Conservation (phyloP, 2,888 invertebrate species). For the Spodoptera exigua region DNA sequence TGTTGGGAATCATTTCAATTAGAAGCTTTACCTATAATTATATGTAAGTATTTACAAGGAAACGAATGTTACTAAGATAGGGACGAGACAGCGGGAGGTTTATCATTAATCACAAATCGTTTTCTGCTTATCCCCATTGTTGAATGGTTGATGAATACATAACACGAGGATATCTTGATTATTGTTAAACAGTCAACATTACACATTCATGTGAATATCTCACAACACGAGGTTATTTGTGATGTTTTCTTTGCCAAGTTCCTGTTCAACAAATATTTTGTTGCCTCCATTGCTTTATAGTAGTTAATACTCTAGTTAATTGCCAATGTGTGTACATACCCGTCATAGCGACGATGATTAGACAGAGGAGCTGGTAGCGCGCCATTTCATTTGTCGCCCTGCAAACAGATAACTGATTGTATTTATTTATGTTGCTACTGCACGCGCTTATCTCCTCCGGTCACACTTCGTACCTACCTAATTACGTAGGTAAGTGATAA, state of each 20-base stretch:
- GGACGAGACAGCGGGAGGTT: too few relatives aligned
- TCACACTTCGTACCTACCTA: conserved; percentile 38
- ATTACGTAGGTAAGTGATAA: conserved; percentile 59
- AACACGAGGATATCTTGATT: conserved; percentile 28
- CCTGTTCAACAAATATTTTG: conserved; percentile 36
- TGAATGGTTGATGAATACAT: too few relatives aligned
- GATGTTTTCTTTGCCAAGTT: conserved; percentile 54
- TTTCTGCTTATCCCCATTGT: too few relatives aligned
- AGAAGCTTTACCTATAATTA: too few relatives aligned
- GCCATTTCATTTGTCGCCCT: conserved; percentile 76
- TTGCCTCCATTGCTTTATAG: neutral
- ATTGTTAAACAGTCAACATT: conserved; percentile 21
- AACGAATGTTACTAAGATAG: too few relatives aligned
- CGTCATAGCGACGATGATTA: conserved; percentile 69
- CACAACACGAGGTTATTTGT: conserved; percentile 32
- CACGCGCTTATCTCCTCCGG: conserved; percentile 53
- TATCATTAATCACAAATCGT: too few relatives aligned
- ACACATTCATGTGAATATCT: conserved; percentile 37
- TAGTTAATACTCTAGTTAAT: conserved; percentile 21
- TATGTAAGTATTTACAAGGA: too few relatives aligned
- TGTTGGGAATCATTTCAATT: too few relatives aligned
- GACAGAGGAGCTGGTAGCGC: conserved; percentile 72
- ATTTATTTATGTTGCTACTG: conserved; percentile 45
- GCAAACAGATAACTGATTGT: conserved; percentile 64
- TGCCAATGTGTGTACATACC: conserved; percentile 68